Percentiles rank a stretch among this genome's conserved stretches.
These are phyloP conservation scores for Notodonta dromedarius DNA, from an alignment of 2,888 invertebrate species.

Conservation along the genomic window DNA sequence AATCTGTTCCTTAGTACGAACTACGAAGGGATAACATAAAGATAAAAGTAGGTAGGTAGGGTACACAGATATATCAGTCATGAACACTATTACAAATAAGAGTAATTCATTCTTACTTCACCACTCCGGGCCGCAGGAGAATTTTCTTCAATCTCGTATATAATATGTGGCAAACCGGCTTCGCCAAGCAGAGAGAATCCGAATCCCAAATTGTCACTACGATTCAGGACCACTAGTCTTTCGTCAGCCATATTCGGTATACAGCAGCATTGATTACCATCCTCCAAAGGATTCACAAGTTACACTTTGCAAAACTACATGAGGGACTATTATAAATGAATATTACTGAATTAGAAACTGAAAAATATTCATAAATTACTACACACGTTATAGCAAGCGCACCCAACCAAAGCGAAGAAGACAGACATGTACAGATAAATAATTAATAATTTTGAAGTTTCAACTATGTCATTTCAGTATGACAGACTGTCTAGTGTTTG, in stretches of 20 bases:
- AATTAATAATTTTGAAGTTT: constrained; percentile 34
- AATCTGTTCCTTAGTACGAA: neutral
- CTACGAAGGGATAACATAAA: neutral
- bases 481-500: neutral
- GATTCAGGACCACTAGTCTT: constrained; percentile 93
- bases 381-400: constrained; percentile 74
- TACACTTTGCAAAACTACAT: constrained; percentile 64
- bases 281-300: constrained; percentile 66
- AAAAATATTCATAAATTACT: constrained; percentile 69
- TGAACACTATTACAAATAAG: constrained; percentile 1
- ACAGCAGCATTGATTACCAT: constrained; percentile 79
- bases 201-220: constrained; percentile 94
- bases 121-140: constrained; percentile 96
- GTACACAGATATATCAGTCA: constrained; percentile 8
- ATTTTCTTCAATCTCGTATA: constrained; percentile 96
- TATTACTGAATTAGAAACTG: constrained; percentile 57
- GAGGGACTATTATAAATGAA: constrained; percentile 45
- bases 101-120: constrained; percentile 86
- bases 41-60: constrained; percentile 39
- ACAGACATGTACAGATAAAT: constrained; percentile 55
- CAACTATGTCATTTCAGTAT: neutral
- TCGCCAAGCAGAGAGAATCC: constrained; percentile 96
- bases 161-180: constrained; percentile 96
- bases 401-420: constrained; percentile 78
- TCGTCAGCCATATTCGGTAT: constrained; percentile 92